Base-by-base conservation (phyloP, 2,888 invertebrate genomes). In the Elaeidobius kamerunicus region DNA sequence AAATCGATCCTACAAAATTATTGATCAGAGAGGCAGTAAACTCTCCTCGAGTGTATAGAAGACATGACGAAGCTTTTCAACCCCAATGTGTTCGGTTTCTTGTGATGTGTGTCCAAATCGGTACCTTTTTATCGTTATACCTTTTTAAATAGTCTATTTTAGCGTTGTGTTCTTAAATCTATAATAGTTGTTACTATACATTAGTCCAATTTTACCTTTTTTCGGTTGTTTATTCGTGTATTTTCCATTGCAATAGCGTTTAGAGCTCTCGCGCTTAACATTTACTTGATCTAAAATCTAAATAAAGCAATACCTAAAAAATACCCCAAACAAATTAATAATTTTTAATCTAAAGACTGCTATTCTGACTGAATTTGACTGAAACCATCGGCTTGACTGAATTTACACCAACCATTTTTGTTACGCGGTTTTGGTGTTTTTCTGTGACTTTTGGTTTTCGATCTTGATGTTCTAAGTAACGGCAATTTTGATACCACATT, bases 291-390 rank as follows among this genome's bases (percentile, higher is more conserved):
- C n/a, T n/a, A n/a, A n/a, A n/a, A 14, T 3, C 9, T 32, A 17
- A 15, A n/a, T 19, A 15, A 30, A 43, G 43, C 32, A 34, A 43
- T 30, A 43, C 32, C 17, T 32, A 20, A 41, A n/a, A n/a, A n/a
- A n/a, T n/a, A n/a, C n/a, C n/a, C 36, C 61, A 57, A 54, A 61
- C 61, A 63, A 63, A 51, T 62, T 64, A 66, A 62, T 62, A 65
- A 66, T 61, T 60, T 63, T 63, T 59, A 67, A 58, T 60, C 4
- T 23, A 23, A 56, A 72, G 72, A 71, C 71, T 72, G 71, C 68
- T 63, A 62, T 62, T 53, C 56, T 68, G 70, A 70, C 70, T 71
- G 71, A 71, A 64, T 60, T 67, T 61, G 70, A 71, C 70, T 70
- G 70, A 70, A 60, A 63, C 56, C 62, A 65, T 64, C 63, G 61